Conservation (phyloP, 2,797 vertebrate genomes). For the Phyllotis vaccarum region DNA sequence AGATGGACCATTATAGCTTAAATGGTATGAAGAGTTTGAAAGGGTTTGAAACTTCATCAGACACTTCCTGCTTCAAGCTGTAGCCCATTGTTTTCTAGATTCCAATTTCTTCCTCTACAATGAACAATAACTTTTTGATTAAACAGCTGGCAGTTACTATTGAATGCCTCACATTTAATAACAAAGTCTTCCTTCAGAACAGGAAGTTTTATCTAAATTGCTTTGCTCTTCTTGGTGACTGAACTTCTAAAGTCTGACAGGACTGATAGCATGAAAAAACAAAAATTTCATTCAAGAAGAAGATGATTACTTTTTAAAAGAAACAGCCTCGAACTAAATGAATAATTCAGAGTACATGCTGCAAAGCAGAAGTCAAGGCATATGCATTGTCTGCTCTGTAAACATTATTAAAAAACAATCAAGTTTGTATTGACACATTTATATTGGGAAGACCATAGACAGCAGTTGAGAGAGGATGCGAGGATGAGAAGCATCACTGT, state of each 20-base stretch:
- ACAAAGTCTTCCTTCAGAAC: slow-evolving; percentile 82
- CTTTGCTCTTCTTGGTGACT: slow-evolving; percentile 83
- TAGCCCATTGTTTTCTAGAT: slow-evolving; percentile 75
- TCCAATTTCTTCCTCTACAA: slow-evolving; percentile 57
- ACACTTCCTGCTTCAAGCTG: not conserved
- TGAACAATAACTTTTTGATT: slow-evolving; percentile 86
- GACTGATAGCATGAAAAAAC: slow-evolving; percentile 72
- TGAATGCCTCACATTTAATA: slow-evolving; percentile 84
- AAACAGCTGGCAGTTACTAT: slow-evolving; percentile 82
- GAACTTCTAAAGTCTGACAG: slow-evolving; percentile 76
- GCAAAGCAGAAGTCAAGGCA: slow-evolving; percentile 79
- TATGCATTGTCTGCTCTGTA: slow-evolving; percentile 77
- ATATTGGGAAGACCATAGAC: slow-evolving; percentile 66
- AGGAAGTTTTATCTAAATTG: slow-evolving; percentile 87
- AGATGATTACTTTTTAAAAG: slow-evolving; percentile 83
- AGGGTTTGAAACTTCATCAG: slow-evolving; percentile 68
- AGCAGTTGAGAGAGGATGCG: not conserved
- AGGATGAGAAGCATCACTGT: not conserved
- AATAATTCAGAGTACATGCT: slow-evolving; percentile 84
- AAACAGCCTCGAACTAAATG: slow-evolving; percentile 74
- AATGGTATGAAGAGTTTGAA: slow-evolving; percentile 72
- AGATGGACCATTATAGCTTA: slow-evolving; percentile 65
- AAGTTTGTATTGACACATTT: slow-evolving; percentile 81
- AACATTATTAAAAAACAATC: slow-evolving; percentile 85
- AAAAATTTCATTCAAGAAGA: slow-evolving; percentile 76